Evolutionary conservation across 2,113 vertebrate species (phyloP).

Genomic region (Xiphophorus maculatus): DNA sequence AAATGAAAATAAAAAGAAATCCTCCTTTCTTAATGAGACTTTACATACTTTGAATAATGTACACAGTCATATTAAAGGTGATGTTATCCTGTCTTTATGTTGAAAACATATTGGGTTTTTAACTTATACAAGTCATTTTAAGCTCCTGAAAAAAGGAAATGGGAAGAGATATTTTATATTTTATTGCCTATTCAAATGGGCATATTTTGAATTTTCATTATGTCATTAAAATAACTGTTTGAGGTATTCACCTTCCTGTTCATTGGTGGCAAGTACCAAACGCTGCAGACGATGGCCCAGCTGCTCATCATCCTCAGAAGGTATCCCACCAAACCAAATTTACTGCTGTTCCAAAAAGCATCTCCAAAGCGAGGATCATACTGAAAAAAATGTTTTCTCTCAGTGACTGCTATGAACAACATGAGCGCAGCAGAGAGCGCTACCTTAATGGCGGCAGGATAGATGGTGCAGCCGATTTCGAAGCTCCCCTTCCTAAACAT

Average conservation of each 20-base stretch:
- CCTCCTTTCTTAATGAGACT: too few relatives aligned
- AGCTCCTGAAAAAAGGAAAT: too few relatives aligned
- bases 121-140: too few relatives aligned
- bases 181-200: too few relatives aligned
- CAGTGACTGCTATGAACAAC: conserved; percentile 2
- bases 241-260: conserved; percentile 81
- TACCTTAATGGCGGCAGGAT: conserved; percentile 96
- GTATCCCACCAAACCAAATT: conserved; percentile 90
- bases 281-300: conserved; percentile 93
- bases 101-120: too few relatives aligned
- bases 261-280: conserved; percentile 95
- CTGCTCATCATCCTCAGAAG: conserved; percentile 97
- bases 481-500: conserved; percentile 98
- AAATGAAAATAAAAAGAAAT: too few relatives aligned
- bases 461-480: conserved; percentile 90
- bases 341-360: conserved; percentile 96
- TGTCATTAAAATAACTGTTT: background rate
- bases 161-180: too few relatives aligned
- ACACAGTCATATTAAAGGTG: too few relatives aligned
- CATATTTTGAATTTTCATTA: too few relatives aligned
- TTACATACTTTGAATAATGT: too few relatives aligned
- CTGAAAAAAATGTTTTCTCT: conserved; percentile 65
- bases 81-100: too few relatives aligned
- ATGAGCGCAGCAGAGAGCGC: background rate
- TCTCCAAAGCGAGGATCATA: conserved; percentile 93